Evolutionary conservation across 2,797 vertebrate species (phyloP).

Genomic region (Meda fulgida): DNA sequence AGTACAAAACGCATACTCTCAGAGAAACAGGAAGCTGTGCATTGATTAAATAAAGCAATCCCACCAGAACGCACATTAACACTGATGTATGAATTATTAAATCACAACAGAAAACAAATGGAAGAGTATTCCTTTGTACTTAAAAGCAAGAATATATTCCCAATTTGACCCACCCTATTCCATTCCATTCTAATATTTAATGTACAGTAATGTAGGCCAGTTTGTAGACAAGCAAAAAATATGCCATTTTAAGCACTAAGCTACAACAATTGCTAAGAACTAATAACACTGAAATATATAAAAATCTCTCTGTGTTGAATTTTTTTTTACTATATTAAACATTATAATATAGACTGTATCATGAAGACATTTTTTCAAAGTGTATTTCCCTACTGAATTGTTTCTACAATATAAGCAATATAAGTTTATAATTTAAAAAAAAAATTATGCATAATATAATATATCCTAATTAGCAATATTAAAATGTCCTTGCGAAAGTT

Average conservation of each 20-base stretch:
- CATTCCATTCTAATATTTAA: background rate
- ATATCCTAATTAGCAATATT: background rate
- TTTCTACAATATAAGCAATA: background rate
- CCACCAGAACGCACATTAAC: background rate
- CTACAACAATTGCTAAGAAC: background rate
- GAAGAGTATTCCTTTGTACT: background rate
- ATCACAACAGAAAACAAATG: background rate
- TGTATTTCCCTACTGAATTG: background rate
- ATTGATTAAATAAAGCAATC: constrained; percentile 17
- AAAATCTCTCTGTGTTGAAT: background rate
- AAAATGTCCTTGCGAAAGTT: background rate
- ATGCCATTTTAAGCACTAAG: background rate
- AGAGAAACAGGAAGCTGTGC: background rate
- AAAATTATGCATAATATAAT: too few species aligned
- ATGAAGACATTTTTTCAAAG: background rate
- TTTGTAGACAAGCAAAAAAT: background rate
- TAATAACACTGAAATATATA: background rate
- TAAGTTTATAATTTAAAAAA: background rate
- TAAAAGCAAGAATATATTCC: constrained; percentile 1
- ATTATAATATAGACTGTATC: background rate
- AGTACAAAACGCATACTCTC: background rate
- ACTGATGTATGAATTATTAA: background rate
- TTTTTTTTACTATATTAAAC: too few species aligned
- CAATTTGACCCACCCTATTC: background rate
- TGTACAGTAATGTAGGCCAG: background rate